phyloP scores from a whole-genome alignment of 1,140 invertebrate genomes.

The Diorhabda elongata region DNA sequence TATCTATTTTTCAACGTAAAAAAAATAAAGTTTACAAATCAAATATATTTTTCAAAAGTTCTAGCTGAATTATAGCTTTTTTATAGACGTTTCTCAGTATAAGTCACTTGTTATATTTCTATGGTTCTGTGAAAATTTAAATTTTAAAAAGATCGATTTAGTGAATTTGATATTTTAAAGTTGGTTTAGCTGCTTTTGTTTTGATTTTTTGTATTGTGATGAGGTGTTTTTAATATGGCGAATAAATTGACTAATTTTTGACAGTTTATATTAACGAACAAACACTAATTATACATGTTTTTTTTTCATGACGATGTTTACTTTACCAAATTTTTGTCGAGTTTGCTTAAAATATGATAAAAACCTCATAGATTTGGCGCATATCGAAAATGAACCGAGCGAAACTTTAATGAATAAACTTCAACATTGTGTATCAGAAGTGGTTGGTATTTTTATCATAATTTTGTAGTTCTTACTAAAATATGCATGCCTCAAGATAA shows the following conservation, averaged over 20 bases:
- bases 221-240: constrained; percentile 37
- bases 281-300: constrained; percentile 31
- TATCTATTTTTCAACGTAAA: no score
- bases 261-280: constrained; percentile 32
- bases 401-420: constrained; percentile 41
- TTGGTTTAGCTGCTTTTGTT: neutral
- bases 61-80: no score
- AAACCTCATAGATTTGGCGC: constrained; percentile 38
- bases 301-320: constrained; percentile 38
- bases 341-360: constrained; percentile 43
- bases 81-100: neutral
- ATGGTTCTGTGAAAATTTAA: no score
- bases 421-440: constrained; percentile 42
- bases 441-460: constrained; percentile 37
- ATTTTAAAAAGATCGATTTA: no score
- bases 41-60: no score
- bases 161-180: no score
- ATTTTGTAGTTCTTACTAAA: neutral
- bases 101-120: no score
- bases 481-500: no score
- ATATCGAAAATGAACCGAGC: constrained; percentile 38
- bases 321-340: constrained; percentile 42
- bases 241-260: constrained; percentile 37
- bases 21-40: no score
- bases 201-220: constrained; percentile 28